A percentile compares a stretch with the other conserved stretches of the same genome.
phyloP scores from a whole-genome alignment of 2,888 invertebrate species.

The Ophion ellenae region DNA sequence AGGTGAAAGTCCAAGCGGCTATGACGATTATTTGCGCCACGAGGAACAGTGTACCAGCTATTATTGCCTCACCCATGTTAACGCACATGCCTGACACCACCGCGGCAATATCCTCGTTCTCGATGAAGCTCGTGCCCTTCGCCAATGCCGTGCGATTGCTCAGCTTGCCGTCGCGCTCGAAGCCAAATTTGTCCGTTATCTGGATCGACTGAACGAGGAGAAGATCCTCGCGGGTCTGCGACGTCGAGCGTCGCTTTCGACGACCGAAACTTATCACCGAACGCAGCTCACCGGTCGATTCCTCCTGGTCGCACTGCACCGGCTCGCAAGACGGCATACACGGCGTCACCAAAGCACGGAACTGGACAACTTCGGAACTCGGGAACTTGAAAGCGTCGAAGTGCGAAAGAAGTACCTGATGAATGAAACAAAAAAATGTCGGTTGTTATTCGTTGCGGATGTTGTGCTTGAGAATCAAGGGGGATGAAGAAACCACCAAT shows the following conservation, averaged over 20 bases:
- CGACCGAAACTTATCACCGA: conserved; percentile 93
- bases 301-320: conserved; percentile 94
- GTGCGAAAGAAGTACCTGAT: conserved; percentile 92
- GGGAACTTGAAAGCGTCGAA: conserved; percentile 99
- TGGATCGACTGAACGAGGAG: conserved; percentile 95
- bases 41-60: conserved; percentile 93
- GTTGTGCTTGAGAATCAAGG: background rate
- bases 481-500: no score
- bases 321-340: conserved; percentile 97
- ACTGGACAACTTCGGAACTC: conserved; percentile 96
- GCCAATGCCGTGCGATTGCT: conserved; percentile 80
- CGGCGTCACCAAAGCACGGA: conserved; percentile 97
- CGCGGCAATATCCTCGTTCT: conserved; percentile 85
- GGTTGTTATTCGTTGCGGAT: conserved; percentile 6
- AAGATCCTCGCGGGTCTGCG: conserved; percentile 90
- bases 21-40: conserved; percentile 94
- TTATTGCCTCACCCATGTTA: conserved; percentile 92
- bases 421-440: conserved; percentile 18
- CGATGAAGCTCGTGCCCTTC: conserved; percentile 90
- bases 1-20: conserved; percentile 94
- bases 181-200: conserved; percentile 96
- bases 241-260: conserved; percentile 88
- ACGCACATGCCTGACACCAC: conserved; percentile 87
- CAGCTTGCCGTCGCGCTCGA: conserved; percentile 86
- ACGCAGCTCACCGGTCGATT: conserved; percentile 92